Conservation (phyloP, 2,113 vertebrate genomes). For the Passer montanus region DNA sequence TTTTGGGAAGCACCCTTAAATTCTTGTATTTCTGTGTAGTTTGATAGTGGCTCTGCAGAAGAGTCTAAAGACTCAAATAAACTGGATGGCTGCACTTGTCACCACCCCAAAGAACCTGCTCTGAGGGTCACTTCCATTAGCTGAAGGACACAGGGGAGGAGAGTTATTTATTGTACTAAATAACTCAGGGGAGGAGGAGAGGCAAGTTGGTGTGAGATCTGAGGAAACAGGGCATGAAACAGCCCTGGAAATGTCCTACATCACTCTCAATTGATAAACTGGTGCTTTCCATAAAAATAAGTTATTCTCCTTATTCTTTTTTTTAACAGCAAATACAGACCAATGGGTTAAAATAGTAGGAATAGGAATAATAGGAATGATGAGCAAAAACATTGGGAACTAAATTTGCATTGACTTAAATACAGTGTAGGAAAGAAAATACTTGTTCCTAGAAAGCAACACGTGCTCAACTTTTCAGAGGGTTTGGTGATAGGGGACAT, state of each 20-base stretch:
- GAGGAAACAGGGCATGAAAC: neutral
- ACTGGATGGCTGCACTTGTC: neutral
- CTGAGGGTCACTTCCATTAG: neutral
- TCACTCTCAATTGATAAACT: neutral
- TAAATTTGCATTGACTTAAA: neutral
- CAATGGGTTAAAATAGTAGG: neutral
- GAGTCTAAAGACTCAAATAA: neutral
- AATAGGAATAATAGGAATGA: neutral
- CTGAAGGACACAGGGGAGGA: neutral
- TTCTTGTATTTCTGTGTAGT: neutral
- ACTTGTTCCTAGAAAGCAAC: neutral
- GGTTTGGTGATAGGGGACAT: neutral
- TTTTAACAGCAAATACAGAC: neutral
- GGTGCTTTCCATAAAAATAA: neutral
- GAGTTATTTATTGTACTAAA: neutral
- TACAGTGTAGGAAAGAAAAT: neutral
- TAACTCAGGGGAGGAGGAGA: neutral
- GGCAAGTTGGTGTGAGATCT: neutral
- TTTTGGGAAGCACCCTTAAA: neutral
- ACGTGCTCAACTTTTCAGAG: neutral
- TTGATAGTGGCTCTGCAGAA: neutral
- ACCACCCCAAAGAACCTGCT: neutral
- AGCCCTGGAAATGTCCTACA: neutral
- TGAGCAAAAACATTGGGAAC: neutral
- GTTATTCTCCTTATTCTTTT: neutral